These are phyloP conservation scores for Pipistrellus pygmaeus DNA, from an alignment of 2,797 vertebrate genomes.

Conservation along the genomic window DNA sequence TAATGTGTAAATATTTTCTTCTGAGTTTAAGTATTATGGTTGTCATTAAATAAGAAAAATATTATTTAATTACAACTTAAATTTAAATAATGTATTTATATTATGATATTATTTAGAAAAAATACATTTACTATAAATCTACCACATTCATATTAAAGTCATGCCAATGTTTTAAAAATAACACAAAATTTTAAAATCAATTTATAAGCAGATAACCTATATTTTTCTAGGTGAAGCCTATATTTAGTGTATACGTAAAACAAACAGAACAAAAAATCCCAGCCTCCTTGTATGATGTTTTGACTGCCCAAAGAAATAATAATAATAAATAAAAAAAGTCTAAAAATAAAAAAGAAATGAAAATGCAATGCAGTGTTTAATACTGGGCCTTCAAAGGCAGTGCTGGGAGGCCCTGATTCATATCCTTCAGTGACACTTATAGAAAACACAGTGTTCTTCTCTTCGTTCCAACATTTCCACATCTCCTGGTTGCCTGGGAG, in stretches of 20 bases:
- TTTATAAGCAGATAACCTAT: background rate
- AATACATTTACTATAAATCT: constrained; percentile 7
- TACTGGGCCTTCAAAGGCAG: background rate
- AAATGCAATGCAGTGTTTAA: background rate
- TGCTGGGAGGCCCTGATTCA: background rate
- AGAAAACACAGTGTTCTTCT: background rate
- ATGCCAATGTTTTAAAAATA: background rate
- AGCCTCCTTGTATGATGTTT: background rate
- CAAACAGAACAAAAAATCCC: background rate
- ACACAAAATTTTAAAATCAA: background rate
- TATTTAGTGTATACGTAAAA: background rate
- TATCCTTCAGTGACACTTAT: background rate
- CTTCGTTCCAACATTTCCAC: background rate
- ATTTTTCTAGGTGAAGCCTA: background rate
- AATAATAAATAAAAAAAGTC: background rate
- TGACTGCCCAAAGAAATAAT: background rate
- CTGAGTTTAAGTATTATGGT: background rate
- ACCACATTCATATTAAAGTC: background rate
- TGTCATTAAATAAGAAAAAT: background rate
- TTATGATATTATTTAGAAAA: constrained; percentile 7
- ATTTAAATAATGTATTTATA: background rate
- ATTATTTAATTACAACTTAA: background rate
- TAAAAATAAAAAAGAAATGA: constrained; percentile 18
- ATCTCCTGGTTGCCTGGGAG: background rate
- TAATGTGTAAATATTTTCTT: background rate